Base-by-base conservation (phyloP, 2,113 vertebrate species). In the Spea bombifrons region DNA sequence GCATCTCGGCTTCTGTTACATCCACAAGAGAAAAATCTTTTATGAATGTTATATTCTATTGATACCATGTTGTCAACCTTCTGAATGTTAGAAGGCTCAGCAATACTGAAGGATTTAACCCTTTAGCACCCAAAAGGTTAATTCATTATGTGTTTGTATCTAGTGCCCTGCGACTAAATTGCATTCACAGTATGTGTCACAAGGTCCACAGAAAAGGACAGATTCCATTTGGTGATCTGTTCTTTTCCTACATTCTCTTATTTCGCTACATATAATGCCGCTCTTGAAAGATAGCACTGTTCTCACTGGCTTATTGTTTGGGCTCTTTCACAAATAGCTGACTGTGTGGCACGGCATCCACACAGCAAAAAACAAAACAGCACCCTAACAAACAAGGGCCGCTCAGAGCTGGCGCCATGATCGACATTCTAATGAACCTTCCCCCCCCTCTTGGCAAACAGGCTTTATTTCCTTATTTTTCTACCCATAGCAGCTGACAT, bases 281-380 rank as follows among this genome's bases (percentile, higher is more conserved):
- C 69, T 74, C 47, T 67, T 82, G 55, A 78, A 53, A 73, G 75
- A 17, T 44, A 52, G 63, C 59, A 4, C 75, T 73, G 75, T 77
- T 52, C 71, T 57, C 53, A 48, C 44, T 64, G 47, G 69, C 30
- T 55, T 30, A 52, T 46, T 72, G 69, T 53, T 72, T 61, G 52
- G 59, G 50, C 46, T 72, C 17, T 16, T 50, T 73, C 71, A 76
- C 78, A 77, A 69, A 71, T 75, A 82, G 70, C 47, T 43, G 71
- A 61, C 75, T 73, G 81, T 76, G 75, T 72, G 69, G 74, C 57
- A 57, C 16, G 52, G 75, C 63, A 66, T 75, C 63, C 74, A 50
- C 61, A 61, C n/a, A 59, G 64, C 77, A 80, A 66, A 59, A 30
- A 80, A 80, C 78, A 80, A 80, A 67, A 74, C 78, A 74, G 73